A percentile compares a stretch with the other conserved stretches of the same genome.
phyloP scores from a whole-genome alignment of 2,113 vertebrate genomes.

The Rostratula benghalensis region DNA sequence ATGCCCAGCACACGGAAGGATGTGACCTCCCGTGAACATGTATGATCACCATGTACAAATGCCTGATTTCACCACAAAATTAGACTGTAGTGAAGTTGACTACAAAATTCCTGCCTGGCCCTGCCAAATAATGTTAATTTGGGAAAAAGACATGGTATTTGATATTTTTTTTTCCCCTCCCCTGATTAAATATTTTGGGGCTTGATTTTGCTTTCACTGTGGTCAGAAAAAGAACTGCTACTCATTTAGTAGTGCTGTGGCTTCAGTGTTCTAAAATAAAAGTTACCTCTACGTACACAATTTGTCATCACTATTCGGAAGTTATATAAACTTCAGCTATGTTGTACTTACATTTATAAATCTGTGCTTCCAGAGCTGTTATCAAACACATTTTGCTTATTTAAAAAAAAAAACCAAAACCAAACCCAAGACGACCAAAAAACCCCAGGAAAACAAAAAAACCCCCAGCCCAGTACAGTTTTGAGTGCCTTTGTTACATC shows the following conservation, averaged over 20 bases:
- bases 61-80: not conserved
- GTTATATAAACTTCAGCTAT: not conserved
- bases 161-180: no score
- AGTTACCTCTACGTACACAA: not conserved
- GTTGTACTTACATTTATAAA: not conserved
- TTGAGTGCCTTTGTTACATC: not conserved
- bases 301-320: not conserved
- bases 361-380: not conserved
- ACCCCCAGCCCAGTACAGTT: fast-evolving
- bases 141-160: not conserved
- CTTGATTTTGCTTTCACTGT: not conserved
- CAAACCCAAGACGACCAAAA: no score
- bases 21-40: not conserved
- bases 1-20: fast-evolving
- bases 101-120: not conserved
- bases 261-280: not conserved
- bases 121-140: not conserved
- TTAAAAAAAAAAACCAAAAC: not conserved
- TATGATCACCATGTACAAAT: not conserved
- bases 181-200: not conserved
- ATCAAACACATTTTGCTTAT: not conserved
- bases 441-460: no score
- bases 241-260: not conserved
- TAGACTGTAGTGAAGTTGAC: fast-evolving
- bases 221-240: not conserved